Evolutionary conservation across 2,888 invertebrate species (phyloP).

Genomic region (Augiades crinisus): DNA sequence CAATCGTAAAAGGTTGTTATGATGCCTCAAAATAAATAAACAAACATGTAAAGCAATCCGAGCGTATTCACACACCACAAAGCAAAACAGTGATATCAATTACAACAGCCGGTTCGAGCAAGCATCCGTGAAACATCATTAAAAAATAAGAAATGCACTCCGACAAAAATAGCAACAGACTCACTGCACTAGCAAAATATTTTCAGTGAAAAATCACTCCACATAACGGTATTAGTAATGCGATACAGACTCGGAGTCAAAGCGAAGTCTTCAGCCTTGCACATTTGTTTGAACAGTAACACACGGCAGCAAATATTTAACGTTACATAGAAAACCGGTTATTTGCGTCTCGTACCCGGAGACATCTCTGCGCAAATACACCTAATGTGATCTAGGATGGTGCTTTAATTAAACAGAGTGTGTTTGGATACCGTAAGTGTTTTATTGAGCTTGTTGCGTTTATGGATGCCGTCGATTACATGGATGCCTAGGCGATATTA

Average conservation of each 20-base stretch:
- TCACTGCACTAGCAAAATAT: slow-evolving; percentile 14
- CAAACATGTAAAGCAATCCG: no score
- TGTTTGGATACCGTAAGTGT: slow-evolving; percentile 31
- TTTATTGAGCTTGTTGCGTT: slow-evolving; percentile 28
- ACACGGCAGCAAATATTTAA: slow-evolving; percentile 64
- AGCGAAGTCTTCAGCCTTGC: slow-evolving; percentile 46
- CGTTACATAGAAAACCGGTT: slow-evolving; percentile 57
- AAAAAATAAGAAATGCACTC: slow-evolving; percentile 1
- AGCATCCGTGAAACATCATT: slow-evolving; percentile 7
- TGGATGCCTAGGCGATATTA: no score
- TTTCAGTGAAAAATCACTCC: slow-evolving; percentile 36
- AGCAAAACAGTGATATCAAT: neutral
- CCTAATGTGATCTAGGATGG: slow-evolving; percentile 50
- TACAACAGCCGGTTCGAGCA: neutral
- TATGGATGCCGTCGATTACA: no score
- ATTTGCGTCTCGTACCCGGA: slow-evolving; percentile 43
- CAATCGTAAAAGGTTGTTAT: no score
- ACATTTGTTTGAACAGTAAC: slow-evolving; percentile 62
- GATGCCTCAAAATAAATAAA: no score
- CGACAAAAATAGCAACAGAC: slow-evolving; percentile 12
- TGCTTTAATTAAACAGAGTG: slow-evolving; percentile 40
- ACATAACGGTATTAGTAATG: slow-evolving; percentile 45
- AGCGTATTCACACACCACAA: no score
- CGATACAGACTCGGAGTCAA: slow-evolving; percentile 43
- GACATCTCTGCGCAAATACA: slow-evolving; percentile 48